Evolutionary conservation across 2,797 vertebrate species (phyloP).

Genomic region (Garrulus glandarius): DNA sequence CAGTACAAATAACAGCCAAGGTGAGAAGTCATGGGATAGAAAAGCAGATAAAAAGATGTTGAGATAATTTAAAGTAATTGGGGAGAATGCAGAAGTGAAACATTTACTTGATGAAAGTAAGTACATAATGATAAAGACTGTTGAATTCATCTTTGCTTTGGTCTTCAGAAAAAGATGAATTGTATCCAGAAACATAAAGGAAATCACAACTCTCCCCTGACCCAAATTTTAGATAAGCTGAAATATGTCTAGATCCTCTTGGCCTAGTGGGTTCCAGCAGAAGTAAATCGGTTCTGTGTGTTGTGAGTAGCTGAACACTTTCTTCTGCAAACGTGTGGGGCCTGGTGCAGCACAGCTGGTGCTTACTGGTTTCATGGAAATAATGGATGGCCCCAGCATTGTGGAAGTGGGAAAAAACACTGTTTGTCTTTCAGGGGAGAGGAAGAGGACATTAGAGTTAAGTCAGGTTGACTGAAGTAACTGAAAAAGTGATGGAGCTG

Average conservation of each 20-base stretch:
- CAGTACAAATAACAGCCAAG: neutral
- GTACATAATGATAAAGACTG: neutral
- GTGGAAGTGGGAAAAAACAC: neutral
- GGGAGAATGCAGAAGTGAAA: neutral
- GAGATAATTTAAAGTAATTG: neutral
- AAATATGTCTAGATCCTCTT: neutral
- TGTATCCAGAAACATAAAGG: neutral
- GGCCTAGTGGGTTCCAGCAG: neutral
- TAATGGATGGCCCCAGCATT: rapidly evolving
- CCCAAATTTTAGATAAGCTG: neutral
- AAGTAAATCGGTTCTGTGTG: neutral
- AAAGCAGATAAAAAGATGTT: neutral
- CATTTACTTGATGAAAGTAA: neutral
- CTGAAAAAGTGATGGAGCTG: neutral
- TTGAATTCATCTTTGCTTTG: neutral
- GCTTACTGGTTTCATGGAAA: neutral
- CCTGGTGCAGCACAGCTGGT: neutral
- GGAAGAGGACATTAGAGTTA: neutral
- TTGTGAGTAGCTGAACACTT: neutral
- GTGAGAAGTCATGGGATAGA: neutral
- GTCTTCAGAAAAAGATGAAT: neutral
- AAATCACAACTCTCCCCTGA: neutral
- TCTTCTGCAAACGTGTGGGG: rapidly evolving
- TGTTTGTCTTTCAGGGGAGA: neutral
- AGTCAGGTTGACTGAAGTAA: neutral